phyloP scores from a whole-genome alignment of 2,888 invertebrate species.

The Trichogramma dendrolimi region DNA sequence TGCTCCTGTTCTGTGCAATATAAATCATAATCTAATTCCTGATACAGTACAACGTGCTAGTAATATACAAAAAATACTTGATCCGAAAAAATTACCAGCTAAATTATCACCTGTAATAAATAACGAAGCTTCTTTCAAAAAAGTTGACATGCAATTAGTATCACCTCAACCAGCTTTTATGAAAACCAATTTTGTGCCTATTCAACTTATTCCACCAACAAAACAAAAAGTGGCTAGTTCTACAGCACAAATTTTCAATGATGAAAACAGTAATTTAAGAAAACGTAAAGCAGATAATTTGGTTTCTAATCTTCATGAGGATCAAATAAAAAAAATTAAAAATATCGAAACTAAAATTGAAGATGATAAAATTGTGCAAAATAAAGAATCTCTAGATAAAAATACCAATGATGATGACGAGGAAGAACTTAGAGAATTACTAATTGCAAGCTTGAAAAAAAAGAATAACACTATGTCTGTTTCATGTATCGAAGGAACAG shows the following conservation, averaged over 20 bases:
- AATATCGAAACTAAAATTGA: slow-evolving; percentile 3
- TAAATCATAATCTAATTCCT: no score
- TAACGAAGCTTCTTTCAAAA: no score
- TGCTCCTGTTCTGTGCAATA: no score
- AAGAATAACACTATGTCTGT: slow-evolving; percentile 16
- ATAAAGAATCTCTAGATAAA: not conserved
- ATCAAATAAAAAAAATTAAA: not conserved
- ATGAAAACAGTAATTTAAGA: slow-evolving; percentile 1
- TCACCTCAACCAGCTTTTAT: no score
- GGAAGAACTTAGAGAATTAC: slow-evolving; percentile 42
- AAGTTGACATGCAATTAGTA: no score
- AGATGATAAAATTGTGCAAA: not conserved
- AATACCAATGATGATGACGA: slow-evolving; percentile 48
- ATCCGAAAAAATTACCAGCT: no score
- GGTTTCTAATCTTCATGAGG: not conserved
- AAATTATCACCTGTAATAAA: no score
- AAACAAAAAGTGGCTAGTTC: no score
- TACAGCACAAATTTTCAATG: not conserved
- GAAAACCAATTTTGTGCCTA: no score
- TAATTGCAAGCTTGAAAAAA: slow-evolving; percentile 45
- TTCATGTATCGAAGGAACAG: not conserved
- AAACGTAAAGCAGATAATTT: not conserved
- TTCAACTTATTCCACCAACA: no score
- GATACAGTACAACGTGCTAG: no score
- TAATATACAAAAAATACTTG: no score